Conservation (phyloP, 2,113 vertebrate genomes). For the Percopsis transmontana region DNA sequence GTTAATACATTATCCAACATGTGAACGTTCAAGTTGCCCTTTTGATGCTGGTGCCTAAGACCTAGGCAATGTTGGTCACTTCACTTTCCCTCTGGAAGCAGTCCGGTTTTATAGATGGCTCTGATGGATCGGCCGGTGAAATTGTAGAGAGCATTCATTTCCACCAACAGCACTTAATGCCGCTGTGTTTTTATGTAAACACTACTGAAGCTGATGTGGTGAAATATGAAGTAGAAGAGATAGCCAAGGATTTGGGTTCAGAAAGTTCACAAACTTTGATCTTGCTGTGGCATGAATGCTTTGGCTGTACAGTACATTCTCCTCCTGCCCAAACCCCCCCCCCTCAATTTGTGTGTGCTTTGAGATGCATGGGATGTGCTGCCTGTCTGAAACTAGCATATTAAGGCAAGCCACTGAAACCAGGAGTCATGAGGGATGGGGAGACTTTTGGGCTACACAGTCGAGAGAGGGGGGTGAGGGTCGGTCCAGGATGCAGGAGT, state of each 20-base stretch:
- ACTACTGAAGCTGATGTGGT: background rate
- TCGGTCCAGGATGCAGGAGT: slow-evolving; percentile 51
- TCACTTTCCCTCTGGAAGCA: too few species aligned
- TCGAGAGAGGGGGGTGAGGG: slow-evolving; percentile 4
- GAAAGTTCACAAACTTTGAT: background rate
- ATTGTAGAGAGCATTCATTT: background rate
- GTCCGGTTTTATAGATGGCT: background rate
- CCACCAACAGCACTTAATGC: slow-evolving; percentile 11
- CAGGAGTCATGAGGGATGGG: background rate
- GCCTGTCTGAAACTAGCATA: background rate
- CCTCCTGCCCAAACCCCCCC: background rate
- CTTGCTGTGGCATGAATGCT: background rate
- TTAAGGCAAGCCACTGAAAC: background rate
- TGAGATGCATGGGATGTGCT: background rate
- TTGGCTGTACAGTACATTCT: background rate
- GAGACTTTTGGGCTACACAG: background rate
- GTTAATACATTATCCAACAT: background rate
- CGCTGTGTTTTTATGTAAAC: background rate
- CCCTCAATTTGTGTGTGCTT: background rate
- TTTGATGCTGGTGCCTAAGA: too few species aligned
- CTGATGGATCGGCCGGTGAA: background rate
- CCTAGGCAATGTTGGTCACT: too few species aligned
- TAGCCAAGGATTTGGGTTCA: background rate
- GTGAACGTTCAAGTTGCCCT: too few species aligned
- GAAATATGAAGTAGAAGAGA: background rate